Evolutionary conservation across 2,113 vertebrate species (phyloP), one percentile per base, ranked within the genome.

Genomic region (Tympanuchus pallidicinctus): DNA sequence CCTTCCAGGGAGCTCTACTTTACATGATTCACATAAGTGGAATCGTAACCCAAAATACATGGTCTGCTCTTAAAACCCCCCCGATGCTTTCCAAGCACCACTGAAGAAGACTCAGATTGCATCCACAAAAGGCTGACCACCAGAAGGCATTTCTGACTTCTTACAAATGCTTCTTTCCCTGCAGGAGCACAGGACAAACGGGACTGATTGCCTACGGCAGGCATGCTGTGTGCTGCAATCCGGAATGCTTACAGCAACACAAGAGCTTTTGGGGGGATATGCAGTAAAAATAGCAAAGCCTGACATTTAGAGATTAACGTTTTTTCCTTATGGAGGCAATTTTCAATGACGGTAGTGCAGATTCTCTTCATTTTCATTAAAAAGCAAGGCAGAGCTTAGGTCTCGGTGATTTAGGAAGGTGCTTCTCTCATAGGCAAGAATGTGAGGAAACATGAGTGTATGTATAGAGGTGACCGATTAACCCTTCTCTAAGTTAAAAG

Each of bases 191-290:
- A 30, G 73, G 70, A 6, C 48, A 54, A 76, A 42, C 0, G 1
- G 42, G 28, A 76, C 40, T 9, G 2, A 72, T 4, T 0, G 24
- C 36, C 47, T 40, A 4, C 0, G 8, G 34, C 4, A 1, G 13
- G 47, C 40, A 24, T 0, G 45, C 2, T 5, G 32, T 0, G 0
- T 11, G 54, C 43, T 18, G 13, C 59, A 2, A 13, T 0, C 1
- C 38, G 0, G 22, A 61, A 52, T 0, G 30, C 45, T 20, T 4
- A n/a, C 10, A 11, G 88, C 50, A 10, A 24, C 2, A 36, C 38
- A 5, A 3, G 76, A 69, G 74, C 86, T 43, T 65, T 83, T 8
- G 73, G 85, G 73, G 73, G 85, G 73, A 11, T 36, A 18, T 10
- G 43, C 43, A 40, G 57, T 1, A 75, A 81, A 84, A 95, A 78